These are phyloP conservation scores for Nysson spinosus DNA, from an alignment of 2,888 invertebrate genomes.

Conservation along the genomic window DNA sequence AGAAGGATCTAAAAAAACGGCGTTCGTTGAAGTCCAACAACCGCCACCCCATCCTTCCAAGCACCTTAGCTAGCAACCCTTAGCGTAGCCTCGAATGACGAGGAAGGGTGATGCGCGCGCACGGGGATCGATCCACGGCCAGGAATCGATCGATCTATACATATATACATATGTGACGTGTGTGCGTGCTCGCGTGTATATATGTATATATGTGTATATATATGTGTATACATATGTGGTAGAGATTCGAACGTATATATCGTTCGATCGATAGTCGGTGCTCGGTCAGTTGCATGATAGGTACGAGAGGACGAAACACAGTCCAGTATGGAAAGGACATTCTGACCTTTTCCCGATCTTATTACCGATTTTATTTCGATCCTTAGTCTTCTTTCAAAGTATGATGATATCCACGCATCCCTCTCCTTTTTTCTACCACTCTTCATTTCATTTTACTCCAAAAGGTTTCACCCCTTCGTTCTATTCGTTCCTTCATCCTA, in stretches of 20 bases:
- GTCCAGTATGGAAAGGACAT: slow-evolving; percentile 36
- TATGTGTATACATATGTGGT: slow-evolving; percentile 3
- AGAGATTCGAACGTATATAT: slow-evolving; percentile 48
- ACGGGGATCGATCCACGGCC: slow-evolving; percentile 54
- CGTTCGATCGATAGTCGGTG: slow-evolving; percentile 54
- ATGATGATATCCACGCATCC: neutral
- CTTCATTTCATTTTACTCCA: neutral
- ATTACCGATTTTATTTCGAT: slow-evolving; percentile 15
- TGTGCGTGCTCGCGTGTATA: slow-evolving; percentile 21
- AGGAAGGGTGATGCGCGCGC: slow-evolving; percentile 50
- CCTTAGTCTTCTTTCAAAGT: neutral
- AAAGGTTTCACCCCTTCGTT: neutral
- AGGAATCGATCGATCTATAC: slow-evolving; percentile 58
- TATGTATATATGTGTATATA: slow-evolving; percentile 9
- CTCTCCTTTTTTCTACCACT: slow-evolving; percentile 4
- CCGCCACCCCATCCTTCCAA: slow-evolving; percentile 32
- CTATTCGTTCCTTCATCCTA: neutral
- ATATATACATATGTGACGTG: slow-evolving; percentile 28
- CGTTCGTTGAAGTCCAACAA: slow-evolving; percentile 43
- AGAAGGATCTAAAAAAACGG: slow-evolving; percentile 9
- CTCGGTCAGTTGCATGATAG: slow-evolving; percentile 45
- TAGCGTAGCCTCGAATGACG: slow-evolving; percentile 31
- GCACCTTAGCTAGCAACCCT: slow-evolving; percentile 44
- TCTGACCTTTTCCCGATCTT: slow-evolving; percentile 33
- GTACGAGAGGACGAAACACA: slow-evolving; percentile 48